phyloP scores from a whole-genome alignment of 1,140 invertebrate genomes.

The Gryon sp. region DNA sequence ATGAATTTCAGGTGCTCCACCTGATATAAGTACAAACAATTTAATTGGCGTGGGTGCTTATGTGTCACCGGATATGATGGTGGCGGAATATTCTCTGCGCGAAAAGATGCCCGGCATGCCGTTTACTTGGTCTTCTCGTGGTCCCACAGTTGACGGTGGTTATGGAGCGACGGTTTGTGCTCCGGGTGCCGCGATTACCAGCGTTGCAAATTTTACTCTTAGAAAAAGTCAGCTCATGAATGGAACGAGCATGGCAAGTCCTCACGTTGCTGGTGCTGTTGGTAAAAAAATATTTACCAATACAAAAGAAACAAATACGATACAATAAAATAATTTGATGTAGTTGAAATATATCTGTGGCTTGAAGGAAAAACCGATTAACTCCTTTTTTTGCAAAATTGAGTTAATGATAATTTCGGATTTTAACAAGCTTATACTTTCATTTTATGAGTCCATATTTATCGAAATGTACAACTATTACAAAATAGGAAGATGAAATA shows the following conservation, averaged over 20 bases:
- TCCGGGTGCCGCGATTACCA: constrained; percentile 97
- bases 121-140: constrained; percentile 97
- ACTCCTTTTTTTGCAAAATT: too few relatives aligned
- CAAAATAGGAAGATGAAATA: too few relatives aligned
- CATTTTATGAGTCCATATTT: too few relatives aligned
- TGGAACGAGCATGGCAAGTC: constrained; percentile 97
- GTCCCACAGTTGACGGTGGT: constrained; percentile 92
- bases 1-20: constrained; percentile 85
- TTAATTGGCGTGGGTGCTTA: constrained; percentile 97
- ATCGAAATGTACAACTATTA: too few relatives aligned
- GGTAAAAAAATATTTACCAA: constrained; percentile 83
- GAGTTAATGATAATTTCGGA: too few relatives aligned
- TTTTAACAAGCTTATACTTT: too few relatives aligned
- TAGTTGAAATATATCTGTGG: too few relatives aligned
- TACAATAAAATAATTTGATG: too few relatives aligned
- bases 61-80: constrained; percentile 98
- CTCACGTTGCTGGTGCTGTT: constrained; percentile 94
- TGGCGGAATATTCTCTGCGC: constrained; percentile 94
- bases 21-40: constrained; percentile 89
- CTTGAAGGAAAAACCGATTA: too few relatives aligned
- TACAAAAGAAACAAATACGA: too few relatives aligned
- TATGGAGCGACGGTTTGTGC: constrained; percentile 94
- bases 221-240: constrained; percentile 95
- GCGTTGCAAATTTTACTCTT: constrained; percentile 95
- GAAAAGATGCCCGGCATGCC: constrained; percentile 90